These are phyloP conservation scores for Aradophagus sp. DNA, from an alignment of 1,140 invertebrate genomes.

Conservation along the genomic window DNA sequence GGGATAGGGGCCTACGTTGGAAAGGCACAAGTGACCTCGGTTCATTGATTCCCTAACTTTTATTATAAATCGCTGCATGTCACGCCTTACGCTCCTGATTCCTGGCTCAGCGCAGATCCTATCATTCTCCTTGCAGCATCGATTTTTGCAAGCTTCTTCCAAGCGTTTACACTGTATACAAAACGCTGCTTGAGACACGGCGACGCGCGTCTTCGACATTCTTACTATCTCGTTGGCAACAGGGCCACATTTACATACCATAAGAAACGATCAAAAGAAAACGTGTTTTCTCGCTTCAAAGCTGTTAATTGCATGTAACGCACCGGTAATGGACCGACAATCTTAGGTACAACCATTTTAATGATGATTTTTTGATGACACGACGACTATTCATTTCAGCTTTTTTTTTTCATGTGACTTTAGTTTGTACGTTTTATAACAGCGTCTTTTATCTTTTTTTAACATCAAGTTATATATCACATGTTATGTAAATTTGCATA, in stretches of 20 bases:
- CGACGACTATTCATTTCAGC: too few species aligned
- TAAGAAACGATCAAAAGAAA: neutral
- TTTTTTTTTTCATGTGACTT: too few species aligned
- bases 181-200: conserved; percentile 12
- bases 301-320: too few species aligned
- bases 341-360: too few species aligned
- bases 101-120: conserved; percentile 60
- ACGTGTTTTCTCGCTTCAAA: too few species aligned
- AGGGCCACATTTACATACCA: neutral
- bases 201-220: conserved; percentile 4
- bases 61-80: conserved; percentile 59
- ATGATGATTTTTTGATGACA: too few species aligned
- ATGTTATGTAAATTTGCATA: too few species aligned
- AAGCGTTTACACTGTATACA: conserved; percentile 53
- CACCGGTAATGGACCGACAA: too few species aligned
- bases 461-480: too few species aligned
- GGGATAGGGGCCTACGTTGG: conserved; percentile 22
- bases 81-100: conserved; percentile 57
- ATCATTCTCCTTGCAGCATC: conserved; percentile 59
- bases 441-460: too few species aligned
- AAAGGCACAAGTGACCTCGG: conserved; percentile 53
- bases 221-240: conserved; percentile 5
- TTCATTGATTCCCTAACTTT: conserved; percentile 59
- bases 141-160: conserved; percentile 56
- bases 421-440: too few species aligned